Evolutionary conservation across 2,888 invertebrate species (phyloP).

Genomic region (Amphimallon solstitiale): DNA sequence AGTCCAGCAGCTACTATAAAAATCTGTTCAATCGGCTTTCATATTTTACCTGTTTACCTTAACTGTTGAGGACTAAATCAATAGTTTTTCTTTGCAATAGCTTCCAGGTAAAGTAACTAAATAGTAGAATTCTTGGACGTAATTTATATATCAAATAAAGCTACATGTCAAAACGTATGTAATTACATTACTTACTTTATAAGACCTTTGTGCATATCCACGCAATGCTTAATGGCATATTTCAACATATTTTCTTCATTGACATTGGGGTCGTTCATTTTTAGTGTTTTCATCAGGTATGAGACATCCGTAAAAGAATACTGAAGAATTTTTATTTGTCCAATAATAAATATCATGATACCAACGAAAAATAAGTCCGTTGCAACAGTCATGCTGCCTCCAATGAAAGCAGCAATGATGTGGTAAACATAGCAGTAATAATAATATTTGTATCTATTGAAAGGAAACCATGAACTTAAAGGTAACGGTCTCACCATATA

Average conservation of each 20-base stretch:
- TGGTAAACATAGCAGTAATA: conserved; percentile 36
- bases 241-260: conserved; percentile 11
- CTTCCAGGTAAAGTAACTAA: too few relatives aligned
- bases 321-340: conserved; percentile 45
- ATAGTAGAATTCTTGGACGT: too few relatives aligned
- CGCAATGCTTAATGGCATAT: conserved; percentile 28
- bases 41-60: too few relatives aligned
- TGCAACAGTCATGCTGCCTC: conserved; percentile 39
- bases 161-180: too few relatives aligned
- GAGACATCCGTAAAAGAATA: conserved; percentile 37
- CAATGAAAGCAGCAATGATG: conserved; percentile 39
- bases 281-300: conserved; percentile 17
- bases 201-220: conserved; percentile 38
- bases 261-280: background rate
- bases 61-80: too few relatives aligned
- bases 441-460: conserved; percentile 45
- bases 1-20: too few relatives aligned
- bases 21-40: too few relatives aligned
- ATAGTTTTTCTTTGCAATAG: too few relatives aligned
- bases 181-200: conserved; percentile 42
- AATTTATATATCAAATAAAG: too few relatives aligned
- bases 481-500: conserved; percentile 41
- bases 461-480: conserved; percentile 47
- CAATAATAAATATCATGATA: conserved; percentile 44
- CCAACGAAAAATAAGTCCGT: conserved; percentile 43